Percentiles rank a stretch among this genome's conserved stretches.
Evolutionary conservation across 2,113 vertebrate genomes (phyloP).

Genomic region (Ariopsis seemanni): DNA sequence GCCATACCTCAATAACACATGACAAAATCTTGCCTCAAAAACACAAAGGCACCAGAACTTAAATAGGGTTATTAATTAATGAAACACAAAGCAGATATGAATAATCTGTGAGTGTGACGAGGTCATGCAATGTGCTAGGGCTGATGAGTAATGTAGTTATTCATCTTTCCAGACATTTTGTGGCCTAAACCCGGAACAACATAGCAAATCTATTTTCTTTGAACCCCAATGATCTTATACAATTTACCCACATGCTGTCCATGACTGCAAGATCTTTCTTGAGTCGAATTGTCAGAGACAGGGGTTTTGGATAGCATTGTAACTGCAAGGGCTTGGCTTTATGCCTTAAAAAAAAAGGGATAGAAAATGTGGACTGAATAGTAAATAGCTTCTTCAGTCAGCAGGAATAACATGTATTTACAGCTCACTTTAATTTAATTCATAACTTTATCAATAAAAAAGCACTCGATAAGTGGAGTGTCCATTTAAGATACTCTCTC

Average conservation of each 20-base stretch:
- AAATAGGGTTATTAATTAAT: neutral
- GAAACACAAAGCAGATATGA: neutral
- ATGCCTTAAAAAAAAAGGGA: neutral
- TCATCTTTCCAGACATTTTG: neutral
- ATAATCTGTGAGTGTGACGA: neutral
- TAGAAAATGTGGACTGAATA: neutral
- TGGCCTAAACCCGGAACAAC: neutral
- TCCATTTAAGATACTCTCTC: neutral
- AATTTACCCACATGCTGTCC: neutral
- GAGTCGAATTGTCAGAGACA: neutral
- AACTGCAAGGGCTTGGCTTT: neutral
- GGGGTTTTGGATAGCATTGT: neutral
- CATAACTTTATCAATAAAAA: neutral
- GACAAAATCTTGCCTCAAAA: neutral
- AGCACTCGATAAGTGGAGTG: neutral
- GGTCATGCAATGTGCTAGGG: neutral
- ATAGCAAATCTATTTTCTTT: neutral
- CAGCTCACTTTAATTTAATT: neutral
- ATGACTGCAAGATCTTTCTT: neutral
- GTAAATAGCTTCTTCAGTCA: neutral
- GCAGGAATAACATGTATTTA: neutral
- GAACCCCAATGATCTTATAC: neutral
- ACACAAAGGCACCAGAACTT: neutral
- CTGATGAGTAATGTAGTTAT: neutral
- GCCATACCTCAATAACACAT: too few species aligned